A percentile compares a stretch with the other conserved stretches of the same genome.
phyloP scores from a whole-genome alignment of 1,140 invertebrate species.

The Homalodisca vitripennis region DNA sequence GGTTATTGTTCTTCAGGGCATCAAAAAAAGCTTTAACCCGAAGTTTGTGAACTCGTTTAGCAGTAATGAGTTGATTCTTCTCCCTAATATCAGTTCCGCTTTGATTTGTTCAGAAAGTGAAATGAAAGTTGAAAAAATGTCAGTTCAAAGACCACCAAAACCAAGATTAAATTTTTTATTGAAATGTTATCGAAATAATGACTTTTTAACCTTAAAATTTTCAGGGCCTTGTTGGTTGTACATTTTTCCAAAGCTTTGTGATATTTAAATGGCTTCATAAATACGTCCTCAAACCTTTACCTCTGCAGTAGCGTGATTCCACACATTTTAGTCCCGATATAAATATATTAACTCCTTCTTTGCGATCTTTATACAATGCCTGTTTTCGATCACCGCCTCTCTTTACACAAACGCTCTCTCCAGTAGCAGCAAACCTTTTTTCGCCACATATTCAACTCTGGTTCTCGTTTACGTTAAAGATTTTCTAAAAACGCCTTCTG shows the following conservation, averaged over 20 bases:
- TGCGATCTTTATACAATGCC: not conserved
- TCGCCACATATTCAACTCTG: not conserved
- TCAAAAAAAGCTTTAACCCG: not conserved
- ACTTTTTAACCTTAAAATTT: not conserved
- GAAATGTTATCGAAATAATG: not conserved
- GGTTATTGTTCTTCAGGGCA: not conserved
- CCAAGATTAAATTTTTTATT: not conserved
- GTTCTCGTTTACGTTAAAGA: not conserved
- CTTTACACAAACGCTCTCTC: not conserved
- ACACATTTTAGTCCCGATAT: not conserved
- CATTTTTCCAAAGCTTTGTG: not conserved
- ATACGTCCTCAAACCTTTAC: not conserved
- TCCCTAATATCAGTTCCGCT: not conserved
- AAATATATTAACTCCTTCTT: not conserved
- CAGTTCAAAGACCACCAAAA: not conserved
- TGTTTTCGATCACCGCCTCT: not conserved
- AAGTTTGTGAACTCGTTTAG: slow-evolving; percentile 11
- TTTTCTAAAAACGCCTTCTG: not conserved
- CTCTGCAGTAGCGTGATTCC: not conserved
- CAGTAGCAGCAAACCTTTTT: not conserved
- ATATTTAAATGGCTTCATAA: not conserved
- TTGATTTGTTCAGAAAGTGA: not conserved
- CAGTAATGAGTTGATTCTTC: not conserved
- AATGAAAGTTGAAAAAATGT: not conserved
- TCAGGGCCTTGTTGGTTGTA: not conserved